phyloP scores from a whole-genome alignment of 2,888 invertebrate genomes.

The Nipponacmea schrenckii region DNA sequence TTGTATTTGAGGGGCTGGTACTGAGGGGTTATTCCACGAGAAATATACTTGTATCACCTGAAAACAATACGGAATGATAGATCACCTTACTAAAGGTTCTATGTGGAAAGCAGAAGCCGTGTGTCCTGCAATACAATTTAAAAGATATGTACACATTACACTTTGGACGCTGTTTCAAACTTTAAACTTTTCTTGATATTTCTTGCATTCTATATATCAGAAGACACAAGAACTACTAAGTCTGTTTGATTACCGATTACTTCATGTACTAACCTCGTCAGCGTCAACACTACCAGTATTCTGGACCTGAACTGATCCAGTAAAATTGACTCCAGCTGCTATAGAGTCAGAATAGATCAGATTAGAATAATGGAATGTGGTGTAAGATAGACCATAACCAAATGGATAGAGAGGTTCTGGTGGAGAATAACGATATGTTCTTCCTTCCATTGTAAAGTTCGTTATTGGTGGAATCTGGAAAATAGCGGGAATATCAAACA shows the following conservation, averaged over 20 bases:
- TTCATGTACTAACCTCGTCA: slow-evolving; percentile 52
- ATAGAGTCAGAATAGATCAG: slow-evolving; percentile 27
- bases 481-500: not conserved
- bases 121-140: not conserved
- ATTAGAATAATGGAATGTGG: slow-evolving; percentile 35
- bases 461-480: slow-evolving; percentile 3
- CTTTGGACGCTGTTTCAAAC: no score
- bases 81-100: no score
- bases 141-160: not conserved
- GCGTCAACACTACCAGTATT: slow-evolving; percentile 44
- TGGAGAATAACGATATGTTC: slow-evolving; percentile 52
- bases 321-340: slow-evolving; percentile 35
- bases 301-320: slow-evolving; percentile 33
- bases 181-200: no score
- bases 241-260: no score
- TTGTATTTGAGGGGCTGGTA: slow-evolving; percentile 40
- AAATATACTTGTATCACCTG: slow-evolving; percentile 51
- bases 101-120: no score
- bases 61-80: not conserved
- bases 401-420: slow-evolving; percentile 53
- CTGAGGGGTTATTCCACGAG: slow-evolving; percentile 37
- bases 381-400: slow-evolving; percentile 51
- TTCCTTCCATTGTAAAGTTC: slow-evolving; percentile 39
- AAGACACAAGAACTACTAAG: no score
- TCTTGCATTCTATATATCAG: no score